These are phyloP conservation scores for Zaprionus vittiger DNA, from an alignment of 1,140 invertebrate species.

Conservation along the genomic window DNA sequence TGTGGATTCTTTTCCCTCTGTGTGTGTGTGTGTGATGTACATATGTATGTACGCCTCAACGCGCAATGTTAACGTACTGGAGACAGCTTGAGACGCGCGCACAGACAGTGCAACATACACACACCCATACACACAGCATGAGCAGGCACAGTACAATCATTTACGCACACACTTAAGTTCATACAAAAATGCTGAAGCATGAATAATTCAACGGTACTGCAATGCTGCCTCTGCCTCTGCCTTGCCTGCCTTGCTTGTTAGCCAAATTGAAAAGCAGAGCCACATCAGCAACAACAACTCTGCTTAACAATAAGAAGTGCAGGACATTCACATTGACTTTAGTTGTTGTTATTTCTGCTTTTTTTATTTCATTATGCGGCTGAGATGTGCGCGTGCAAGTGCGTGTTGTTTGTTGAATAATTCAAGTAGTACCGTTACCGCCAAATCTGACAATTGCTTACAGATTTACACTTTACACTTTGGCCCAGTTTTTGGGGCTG, in stretches of 20 bases:
- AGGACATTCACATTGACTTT: background rate
- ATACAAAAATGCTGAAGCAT: conserved; percentile 41
- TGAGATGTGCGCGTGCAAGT: conserved; percentile 21
- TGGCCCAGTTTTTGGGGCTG: conserved; percentile 37
- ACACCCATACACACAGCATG: conserved; percentile 24
- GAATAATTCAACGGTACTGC: conserved; percentile 70
- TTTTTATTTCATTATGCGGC: conserved; percentile 57
- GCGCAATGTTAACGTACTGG: conserved; percentile 47
- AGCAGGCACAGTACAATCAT: conserved; percentile 1
- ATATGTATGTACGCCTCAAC: conserved; percentile 57
- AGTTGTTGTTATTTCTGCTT: conserved; percentile 5
- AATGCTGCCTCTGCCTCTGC: conserved; percentile 49
- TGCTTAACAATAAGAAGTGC: conserved; percentile 43
- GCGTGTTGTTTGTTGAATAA: conserved; percentile 51
- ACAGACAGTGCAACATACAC: conserved; percentile 10
- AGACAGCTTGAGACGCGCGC: conserved; percentile 47
- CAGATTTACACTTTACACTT: conserved; percentile 59
- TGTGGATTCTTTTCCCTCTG: conserved; percentile 20
- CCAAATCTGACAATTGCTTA: conserved; percentile 58
- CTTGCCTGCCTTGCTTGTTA: conserved; percentile 20
- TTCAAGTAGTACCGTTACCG: conserved; percentile 54
- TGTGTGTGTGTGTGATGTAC: conserved; percentile 44
- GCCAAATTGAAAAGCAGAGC: conserved; percentile 49
- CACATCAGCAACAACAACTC: background rate
- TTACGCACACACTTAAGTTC: conserved; percentile 21